Evolutionary conservation across 2,797 vertebrate genomes (phyloP).

Genomic region (Ctenochaetus hawaiiensis): DNA sequence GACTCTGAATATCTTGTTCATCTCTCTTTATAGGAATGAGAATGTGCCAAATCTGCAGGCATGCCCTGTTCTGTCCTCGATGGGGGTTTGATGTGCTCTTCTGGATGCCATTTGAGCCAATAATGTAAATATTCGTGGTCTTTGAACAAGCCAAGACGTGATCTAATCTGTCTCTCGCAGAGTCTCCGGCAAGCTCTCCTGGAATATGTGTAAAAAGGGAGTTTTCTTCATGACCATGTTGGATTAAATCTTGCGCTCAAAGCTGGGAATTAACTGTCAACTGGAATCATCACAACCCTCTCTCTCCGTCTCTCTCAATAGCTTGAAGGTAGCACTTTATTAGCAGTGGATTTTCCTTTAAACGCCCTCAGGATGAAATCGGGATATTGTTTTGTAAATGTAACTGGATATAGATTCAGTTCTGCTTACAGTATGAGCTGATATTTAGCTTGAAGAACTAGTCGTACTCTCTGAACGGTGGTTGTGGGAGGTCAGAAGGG

Average conservation of each 20-base stretch:
- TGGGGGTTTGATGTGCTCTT: slow-evolving; percentile 68
- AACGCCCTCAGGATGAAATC: slow-evolving; percentile 57
- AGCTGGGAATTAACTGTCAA: slow-evolving; percentile 73
- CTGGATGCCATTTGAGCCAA: slow-evolving; percentile 76
- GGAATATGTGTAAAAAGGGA: slow-evolving; percentile 55
- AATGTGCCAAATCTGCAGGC: slow-evolving; percentile 67
- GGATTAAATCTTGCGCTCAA: slow-evolving; percentile 62
- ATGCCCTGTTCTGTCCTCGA: slow-evolving; percentile 73
- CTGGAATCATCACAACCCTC: slow-evolving; percentile 62
- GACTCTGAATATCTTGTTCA: slow-evolving; percentile 50
- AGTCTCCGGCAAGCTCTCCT: slow-evolving; percentile 62
- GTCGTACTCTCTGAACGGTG: slow-evolving; percentile 31
- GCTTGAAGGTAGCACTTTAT: slow-evolving; percentile 51
- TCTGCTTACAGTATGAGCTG: slow-evolving; percentile 50
- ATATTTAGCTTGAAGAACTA: slow-evolving; percentile 45
- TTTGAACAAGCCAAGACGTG: slow-evolving; percentile 82
- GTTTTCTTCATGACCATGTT: slow-evolving; percentile 62
- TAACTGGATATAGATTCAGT: slow-evolving; percentile 41
- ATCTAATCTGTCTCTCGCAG: slow-evolving; percentile 76
- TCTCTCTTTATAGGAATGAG: slow-evolving; percentile 56
- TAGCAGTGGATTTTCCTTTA: slow-evolving; percentile 53
- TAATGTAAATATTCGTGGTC: slow-evolving; percentile 83
- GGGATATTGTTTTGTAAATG: slow-evolving; percentile 68
- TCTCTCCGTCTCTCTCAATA: slow-evolving; percentile 47
- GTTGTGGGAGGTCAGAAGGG: slow-evolving; percentile 55